Base-by-base conservation (phyloP, 2,888 invertebrate species). In the Pemphredon lugubris region DNA sequence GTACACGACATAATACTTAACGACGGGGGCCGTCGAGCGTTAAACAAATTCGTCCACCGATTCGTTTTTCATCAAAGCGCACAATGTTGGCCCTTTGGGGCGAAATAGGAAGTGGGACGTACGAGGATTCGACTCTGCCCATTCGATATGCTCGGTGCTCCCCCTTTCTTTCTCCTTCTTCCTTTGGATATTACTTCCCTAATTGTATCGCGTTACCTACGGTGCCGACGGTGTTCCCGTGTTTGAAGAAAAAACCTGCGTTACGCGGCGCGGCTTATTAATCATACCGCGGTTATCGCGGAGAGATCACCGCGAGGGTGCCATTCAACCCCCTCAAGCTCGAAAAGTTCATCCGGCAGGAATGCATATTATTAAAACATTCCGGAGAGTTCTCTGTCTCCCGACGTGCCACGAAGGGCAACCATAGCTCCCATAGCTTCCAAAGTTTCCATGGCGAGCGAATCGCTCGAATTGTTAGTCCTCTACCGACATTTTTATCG, bases 291-390 rank as follows among this genome's bases (percentile, higher is more conserved):
- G n/a, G n/a, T n/a, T n/a, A n/a, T 26, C 4, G 26, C 26, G 7
- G 4, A 26, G 26, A 7, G 26, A 45, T n/a, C n/a, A 61, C 44
- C 11, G 39, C 42, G 23, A 13, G 53, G 53, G 57, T 42, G n/a
- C 60, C 60, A 50, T 58, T 13, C 63, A 23, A 54, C 55, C 50
- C 47, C 71, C 45, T 20, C 21, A 39, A 51, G 61, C 64, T 70
- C 53, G 58, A 83, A 84, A 81, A 83, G 77, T 81, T 73, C 75
- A 58, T 60, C 73, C 79, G 72, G 65, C 63, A 72, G 83, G 86
- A 84, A 86, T 86, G 84, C 84, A 83, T 78, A 70, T 86, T 85
- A 86, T 86, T 86, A 86, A 86, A 84, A 85, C 84, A 86, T 86
- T 80, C 80, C 79, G 72, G 50, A 59, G 59, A 57, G 61, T 64